Conservation (phyloP, 2,888 invertebrate genomes). For the Zootermopsis nevadensis region DNA sequence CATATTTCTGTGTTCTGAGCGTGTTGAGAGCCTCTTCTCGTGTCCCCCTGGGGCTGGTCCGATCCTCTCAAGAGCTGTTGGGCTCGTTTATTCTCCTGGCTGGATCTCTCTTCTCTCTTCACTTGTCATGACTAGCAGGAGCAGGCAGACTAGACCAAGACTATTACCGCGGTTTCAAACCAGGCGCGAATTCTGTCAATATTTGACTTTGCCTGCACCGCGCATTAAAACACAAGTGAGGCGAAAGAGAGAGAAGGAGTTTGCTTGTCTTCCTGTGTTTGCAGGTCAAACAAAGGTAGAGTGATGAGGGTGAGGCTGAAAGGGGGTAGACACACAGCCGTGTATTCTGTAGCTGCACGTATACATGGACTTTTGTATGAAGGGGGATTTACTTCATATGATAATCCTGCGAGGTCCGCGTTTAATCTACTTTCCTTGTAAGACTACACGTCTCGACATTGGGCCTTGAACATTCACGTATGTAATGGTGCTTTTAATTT, state of each 20-base stretch:
- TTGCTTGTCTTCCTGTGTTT: slow-evolving; percentile 51
- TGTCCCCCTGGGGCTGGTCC: slow-evolving; percentile 8
- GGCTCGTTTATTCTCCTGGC: slow-evolving; percentile 29
- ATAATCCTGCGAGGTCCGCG: background rate
- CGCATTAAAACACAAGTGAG: slow-evolving; percentile 53
- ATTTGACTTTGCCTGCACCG: slow-evolving; percentile 52
- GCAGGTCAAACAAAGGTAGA: slow-evolving; percentile 49
- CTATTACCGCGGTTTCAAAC: slow-evolving; percentile 53
- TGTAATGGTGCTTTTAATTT: background rate
- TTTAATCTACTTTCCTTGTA: background rate
- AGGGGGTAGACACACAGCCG: background rate
- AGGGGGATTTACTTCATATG: background rate
- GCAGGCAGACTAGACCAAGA: slow-evolving; percentile 44
- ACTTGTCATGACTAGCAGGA: background rate
- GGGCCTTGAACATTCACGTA: background rate
- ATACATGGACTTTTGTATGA: background rate
- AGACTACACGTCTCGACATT: background rate
- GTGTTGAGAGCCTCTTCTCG: background rate
- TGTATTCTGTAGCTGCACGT: background rate
- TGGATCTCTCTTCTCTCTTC: background rate
- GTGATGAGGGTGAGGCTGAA: background rate
- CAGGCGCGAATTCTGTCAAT: slow-evolving; percentile 53
- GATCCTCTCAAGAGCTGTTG: slow-evolving; percentile 17
- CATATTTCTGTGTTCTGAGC: background rate
- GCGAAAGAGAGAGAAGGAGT: slow-evolving; percentile 42